Base-by-base conservation (phyloP, 2,888 invertebrate species). In the Pachymerium ferrugineum region DNA sequence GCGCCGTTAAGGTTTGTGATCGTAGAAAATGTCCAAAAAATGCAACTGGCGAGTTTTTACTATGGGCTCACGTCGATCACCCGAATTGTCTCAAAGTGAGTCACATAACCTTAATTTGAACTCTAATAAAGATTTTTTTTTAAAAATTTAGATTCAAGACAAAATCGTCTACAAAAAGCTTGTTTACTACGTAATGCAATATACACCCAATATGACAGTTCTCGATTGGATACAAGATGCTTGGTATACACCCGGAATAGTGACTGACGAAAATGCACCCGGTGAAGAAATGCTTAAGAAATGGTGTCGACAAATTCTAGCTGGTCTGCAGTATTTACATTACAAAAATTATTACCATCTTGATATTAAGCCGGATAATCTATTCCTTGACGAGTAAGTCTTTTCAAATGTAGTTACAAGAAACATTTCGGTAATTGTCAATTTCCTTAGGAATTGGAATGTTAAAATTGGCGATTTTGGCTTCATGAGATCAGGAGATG, bases 291-390 rank as follows among this genome's bases (percentile, higher is more conserved):
- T 71, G 22, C 8, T 71, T n/a, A 71, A 38, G 8, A 33, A 16
- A 28, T 71, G 71, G 71, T 25, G 38, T 38, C 19, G 33, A 5
- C 38, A 71, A 38, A 31, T 71, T 19, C n/a, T 38, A 14, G 16
- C 19, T 35, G 71, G 33, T 33, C 12, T 71, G 0, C 71, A 38
- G 28, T 71, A 71, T 38, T n/a, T 71, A 8, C 71, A 71, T 22
- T n/a, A 38, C 14, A 16, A 19, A 22, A 35, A 12, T 3, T 38
- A 35, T 12, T 71, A 38, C 35, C 71, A 71, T 35, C 25, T 71
- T 16, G 71, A 71, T 38, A 71, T 71, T n/a, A 71, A 71, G 19
- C 71, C 71, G 22, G 38, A 71, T 38, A 71, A 71, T n/a, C 19
- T 71, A 10, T 71, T 71, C 35, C 22, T 71, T 19, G 71, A 71